A percentile compares a stretch with the other conserved stretches of the same genome.
phyloP scores from a whole-genome alignment of 2,113 vertebrate genomes.

The Sturnus vulgaris region DNA sequence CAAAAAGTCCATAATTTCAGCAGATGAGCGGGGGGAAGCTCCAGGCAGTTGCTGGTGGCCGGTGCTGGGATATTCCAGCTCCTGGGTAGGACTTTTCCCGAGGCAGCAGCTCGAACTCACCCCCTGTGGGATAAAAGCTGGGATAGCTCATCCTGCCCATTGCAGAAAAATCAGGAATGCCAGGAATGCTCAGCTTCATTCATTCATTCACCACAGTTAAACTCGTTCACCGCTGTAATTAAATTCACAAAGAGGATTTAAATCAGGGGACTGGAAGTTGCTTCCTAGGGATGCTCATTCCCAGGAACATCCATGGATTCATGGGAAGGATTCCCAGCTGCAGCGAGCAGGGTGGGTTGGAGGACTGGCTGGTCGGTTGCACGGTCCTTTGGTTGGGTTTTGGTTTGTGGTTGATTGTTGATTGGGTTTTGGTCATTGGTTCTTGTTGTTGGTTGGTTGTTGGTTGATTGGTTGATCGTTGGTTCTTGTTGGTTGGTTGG shows the following conservation, averaged over 20 bases:
- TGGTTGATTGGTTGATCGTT: not conserved
- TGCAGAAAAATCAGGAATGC: not conserved
- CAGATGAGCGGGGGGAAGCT: not conserved
- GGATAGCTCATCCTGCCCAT: not conserved
- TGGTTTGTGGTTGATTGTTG: not conserved
- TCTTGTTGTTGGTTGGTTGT: too few species aligned
- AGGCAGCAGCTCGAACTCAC: rapidly evolving
- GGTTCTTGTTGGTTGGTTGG: not conserved
- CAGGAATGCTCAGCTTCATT: not conserved
- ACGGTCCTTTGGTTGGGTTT: not conserved
- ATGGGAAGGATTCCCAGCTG: not conserved
- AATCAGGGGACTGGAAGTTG: not conserved
- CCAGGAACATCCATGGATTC: not conserved
- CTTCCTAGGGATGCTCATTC: not conserved
- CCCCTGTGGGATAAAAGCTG: not conserved
- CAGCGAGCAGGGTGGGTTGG: rapidly evolving
- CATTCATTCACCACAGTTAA: not conserved
- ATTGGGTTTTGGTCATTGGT: too few species aligned
- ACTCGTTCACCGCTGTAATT: rapidly evolving
- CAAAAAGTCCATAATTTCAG: not conserved
- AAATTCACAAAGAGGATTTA: not conserved
- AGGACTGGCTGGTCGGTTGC: not conserved
- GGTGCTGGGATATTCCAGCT: not conserved
- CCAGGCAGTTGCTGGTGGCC: not conserved
- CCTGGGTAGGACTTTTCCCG: rapidly evolving